A percentile compares a stretch with the other conserved stretches of the same genome.
phyloP scores from a whole-genome alignment of 1,140 invertebrate genomes.

The Diachasmimorpha longicaudata region DNA sequence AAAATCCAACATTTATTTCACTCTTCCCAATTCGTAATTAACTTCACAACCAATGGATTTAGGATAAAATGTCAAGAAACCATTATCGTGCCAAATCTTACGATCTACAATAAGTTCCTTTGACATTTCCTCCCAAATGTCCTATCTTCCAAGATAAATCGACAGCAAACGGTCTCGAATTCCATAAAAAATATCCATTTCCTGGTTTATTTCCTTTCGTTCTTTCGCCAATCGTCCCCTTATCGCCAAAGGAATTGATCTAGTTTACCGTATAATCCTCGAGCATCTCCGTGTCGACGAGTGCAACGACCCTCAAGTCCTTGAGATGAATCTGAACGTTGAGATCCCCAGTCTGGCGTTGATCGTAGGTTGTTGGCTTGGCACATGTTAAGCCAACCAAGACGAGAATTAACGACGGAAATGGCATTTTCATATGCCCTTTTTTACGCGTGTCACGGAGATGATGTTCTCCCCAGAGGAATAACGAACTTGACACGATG shows the following conservation, averaged over 20 bases:
- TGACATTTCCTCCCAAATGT: too few species aligned
- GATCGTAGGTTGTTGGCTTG: slow-evolving; percentile 64
- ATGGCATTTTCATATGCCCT: neutral
- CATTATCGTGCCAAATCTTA: too few species aligned
- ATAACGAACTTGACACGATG: neutral
- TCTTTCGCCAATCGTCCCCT: too few species aligned
- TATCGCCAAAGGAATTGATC: too few species aligned
- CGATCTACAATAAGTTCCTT: too few species aligned
- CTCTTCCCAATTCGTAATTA: too few species aligned
- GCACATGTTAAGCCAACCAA: neutral
- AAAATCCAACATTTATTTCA: too few species aligned
- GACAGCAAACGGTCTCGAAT: neutral
- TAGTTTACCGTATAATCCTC: slow-evolving; percentile 62
- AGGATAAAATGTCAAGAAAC: too few species aligned
- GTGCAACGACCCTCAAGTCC: slow-evolving; percentile 75
- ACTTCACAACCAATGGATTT: too few species aligned
- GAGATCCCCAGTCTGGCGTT: slow-evolving; percentile 76
- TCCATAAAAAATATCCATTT: neutral
- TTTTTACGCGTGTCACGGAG: neutral
- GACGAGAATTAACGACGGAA: neutral
- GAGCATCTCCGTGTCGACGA: slow-evolving; percentile 65
- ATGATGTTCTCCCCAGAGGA: neutral
- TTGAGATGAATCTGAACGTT: slow-evolving; percentile 81
- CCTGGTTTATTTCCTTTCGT: too few species aligned
- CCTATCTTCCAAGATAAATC: too few species aligned